These are phyloP conservation scores for Gallinago paraguaiae DNA, from an alignment of 2,113 vertebrate species.

Conservation along the genomic window DNA sequence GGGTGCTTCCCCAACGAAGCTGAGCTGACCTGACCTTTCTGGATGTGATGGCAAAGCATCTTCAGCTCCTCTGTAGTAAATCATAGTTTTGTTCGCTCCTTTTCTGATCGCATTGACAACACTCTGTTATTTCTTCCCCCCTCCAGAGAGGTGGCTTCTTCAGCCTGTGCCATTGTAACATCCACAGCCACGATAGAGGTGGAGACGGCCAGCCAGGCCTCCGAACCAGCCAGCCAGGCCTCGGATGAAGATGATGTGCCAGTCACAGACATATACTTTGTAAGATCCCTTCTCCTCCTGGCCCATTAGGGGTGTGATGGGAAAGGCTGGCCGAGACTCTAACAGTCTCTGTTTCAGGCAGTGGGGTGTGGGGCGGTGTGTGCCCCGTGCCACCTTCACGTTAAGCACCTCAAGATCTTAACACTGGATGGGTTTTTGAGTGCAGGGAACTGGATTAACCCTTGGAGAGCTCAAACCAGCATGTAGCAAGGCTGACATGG, in stretches of 20 bases:
- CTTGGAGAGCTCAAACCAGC: not conserved
- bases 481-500: not conserved
- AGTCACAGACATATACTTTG: constrained; percentile 94
- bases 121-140: not conserved
- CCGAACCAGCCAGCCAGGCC: constrained; percentile 90
- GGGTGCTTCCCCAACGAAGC: not conserved
- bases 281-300: constrained; percentile 76
- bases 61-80: not conserved
- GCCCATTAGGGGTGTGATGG: not conserved
- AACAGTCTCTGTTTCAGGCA: not conserved
- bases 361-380: not conserved
- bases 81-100: not conserved
- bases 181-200: constrained; percentile 73
- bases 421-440: not conserved
- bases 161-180: constrained; percentile 64
- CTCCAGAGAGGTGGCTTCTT: constrained; percentile 78
- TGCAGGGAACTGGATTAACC: not conserved
- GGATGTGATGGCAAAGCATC: not conserved
- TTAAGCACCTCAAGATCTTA: not conserved
- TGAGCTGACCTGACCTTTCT: not conserved
- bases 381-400: rapidly evolving
- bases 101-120: not conserved
- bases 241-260: constrained; percentile 93
- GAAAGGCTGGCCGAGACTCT: not conserved
- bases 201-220: constrained; percentile 87